Evolutionary conservation across 2,113 vertebrate species (phyloP).

Genomic region (Chionodraco myersi): DNA sequence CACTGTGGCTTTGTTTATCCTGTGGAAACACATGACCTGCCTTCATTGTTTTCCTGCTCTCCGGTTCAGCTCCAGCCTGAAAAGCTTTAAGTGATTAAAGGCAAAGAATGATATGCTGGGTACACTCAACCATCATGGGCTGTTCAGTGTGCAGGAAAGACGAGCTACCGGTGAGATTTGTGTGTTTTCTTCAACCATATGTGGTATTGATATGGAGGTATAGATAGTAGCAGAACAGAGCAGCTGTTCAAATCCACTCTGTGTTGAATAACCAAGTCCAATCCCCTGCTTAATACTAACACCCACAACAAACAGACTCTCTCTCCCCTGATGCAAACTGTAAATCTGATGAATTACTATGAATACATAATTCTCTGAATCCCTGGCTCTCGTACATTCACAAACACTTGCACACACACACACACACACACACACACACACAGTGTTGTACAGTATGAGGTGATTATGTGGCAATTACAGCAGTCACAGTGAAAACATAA

Average conservation of each 20-base stretch:
- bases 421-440: conserved; percentile 15
- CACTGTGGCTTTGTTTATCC: not conserved
- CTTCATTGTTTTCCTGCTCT: not conserved
- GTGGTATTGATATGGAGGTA: conserved; percentile 52
- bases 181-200: conserved; percentile 15
- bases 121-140: conserved; percentile 14
- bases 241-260: conserved; percentile 80
- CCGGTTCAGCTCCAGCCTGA: conserved; percentile 2
- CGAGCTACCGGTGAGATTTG: conserved; percentile 1
- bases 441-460: conserved; percentile 52
- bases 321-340: conserved; percentile 70
- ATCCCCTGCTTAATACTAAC: conserved; percentile 75
- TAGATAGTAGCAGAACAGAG: conserved; percentile 59
- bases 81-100: not conserved
- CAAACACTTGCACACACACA: conserved; percentile 22
- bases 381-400: conserved; percentile 25
- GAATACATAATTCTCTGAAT: conserved; percentile 73
- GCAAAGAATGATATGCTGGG: conserved; percentile 19
- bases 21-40: not conserved
- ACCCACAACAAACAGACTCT: conserved; percentile 76
- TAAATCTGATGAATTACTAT: conserved; percentile 80
- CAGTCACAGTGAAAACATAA: conserved; percentile 60
- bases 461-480: conserved; percentile 80
- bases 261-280: conserved; percentile 75
- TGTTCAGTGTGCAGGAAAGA: conserved; percentile 3